phyloP scores from a whole-genome alignment of 2,113 vertebrate genomes.

The Peromyscus polionotus region DNA sequence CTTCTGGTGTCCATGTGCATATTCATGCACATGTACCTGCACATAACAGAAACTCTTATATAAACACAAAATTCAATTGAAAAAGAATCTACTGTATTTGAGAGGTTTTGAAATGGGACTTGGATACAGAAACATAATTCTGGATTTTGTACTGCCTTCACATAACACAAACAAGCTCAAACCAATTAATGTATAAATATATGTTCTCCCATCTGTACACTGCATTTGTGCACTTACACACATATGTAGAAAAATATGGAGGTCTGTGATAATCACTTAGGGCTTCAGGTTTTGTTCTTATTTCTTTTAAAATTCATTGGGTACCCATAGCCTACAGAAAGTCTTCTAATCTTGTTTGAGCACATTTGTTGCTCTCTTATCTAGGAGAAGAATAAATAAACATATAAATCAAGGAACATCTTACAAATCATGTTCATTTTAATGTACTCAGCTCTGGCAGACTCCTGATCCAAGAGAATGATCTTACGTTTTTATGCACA shows the following conservation, averaged over 20 bases:
- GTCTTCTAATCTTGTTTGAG: constrained; percentile 65
- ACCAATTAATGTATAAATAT: constrained; percentile 46
- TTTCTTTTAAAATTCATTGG: not conserved
- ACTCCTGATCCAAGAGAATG: constrained; percentile 69
- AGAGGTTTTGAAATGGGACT: constrained; percentile 53
- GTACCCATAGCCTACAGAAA: constrained; percentile 33
- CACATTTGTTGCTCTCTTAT: constrained; percentile 73
- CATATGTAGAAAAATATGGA: constrained; percentile 56
- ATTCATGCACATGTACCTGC: fast-evolving
- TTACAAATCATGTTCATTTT: constrained; percentile 43
- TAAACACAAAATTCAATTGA: not conserved
- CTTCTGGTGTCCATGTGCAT: not conserved
- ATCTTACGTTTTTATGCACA: constrained; percentile 33
- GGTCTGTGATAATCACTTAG: not conserved
- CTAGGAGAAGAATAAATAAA: constrained; percentile 70
- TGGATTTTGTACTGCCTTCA: constrained; percentile 56
- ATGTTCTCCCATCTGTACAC: not conserved
- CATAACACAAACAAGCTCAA: constrained; percentile 58
- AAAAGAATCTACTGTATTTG: not conserved
- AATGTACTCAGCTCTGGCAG: constrained; percentile 69
- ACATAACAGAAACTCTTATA: not conserved
- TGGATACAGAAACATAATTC: constrained; percentile 29
- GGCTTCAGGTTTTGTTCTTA: constrained; percentile 54
- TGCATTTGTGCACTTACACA: not conserved
- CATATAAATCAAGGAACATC: constrained; percentile 23